Percentiles rank a stretch among this genome's conserved stretches.
Conservation (phyloP, 2,797 vertebrate species). For the Mormyrus hasselquistii region DNA sequence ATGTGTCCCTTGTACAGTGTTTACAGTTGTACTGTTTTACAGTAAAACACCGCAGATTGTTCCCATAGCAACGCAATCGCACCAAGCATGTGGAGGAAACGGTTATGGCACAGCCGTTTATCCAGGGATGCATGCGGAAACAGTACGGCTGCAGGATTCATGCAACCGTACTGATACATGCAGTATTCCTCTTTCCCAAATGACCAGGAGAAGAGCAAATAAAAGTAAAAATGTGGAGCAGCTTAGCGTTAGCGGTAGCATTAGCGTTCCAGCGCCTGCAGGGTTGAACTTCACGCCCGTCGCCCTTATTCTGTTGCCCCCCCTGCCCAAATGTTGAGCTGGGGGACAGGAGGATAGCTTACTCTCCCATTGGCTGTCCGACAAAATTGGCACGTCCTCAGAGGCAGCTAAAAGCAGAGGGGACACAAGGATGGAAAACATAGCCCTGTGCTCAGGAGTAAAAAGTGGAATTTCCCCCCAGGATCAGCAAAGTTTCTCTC, state of each 20-base stretch:
- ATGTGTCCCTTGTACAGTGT: slow-evolving; percentile 16
- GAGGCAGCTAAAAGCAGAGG: background rate
- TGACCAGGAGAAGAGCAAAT: background rate
- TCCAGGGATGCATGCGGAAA: background rate
- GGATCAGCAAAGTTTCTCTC: background rate
- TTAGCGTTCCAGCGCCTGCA: background rate
- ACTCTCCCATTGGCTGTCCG: background rate
- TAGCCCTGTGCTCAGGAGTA: background rate
- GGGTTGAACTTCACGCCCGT: background rate
- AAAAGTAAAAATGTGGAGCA: background rate
- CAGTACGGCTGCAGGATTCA: background rate
- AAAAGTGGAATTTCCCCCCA: background rate
- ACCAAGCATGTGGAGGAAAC: slow-evolving; percentile 28
- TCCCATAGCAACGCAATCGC: slow-evolving; percentile 48
- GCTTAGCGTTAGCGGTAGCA: background rate
- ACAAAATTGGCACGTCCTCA: background rate
- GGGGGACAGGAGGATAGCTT: background rate
- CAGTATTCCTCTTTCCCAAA: background rate
- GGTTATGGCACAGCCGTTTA: background rate
- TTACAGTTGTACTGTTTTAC: slow-evolving; percentile 29
- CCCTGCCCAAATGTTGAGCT: background rate
- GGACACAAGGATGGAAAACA: background rate
- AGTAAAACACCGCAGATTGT: slow-evolving; percentile 40
- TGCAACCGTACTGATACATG: too few species aligned
- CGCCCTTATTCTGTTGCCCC: background rate